Percentiles rank a stretch among this genome's conserved stretches.
phyloP scores from a whole-genome alignment of 2,888 invertebrate genomes.

The Lottia gigantea region DNA sequence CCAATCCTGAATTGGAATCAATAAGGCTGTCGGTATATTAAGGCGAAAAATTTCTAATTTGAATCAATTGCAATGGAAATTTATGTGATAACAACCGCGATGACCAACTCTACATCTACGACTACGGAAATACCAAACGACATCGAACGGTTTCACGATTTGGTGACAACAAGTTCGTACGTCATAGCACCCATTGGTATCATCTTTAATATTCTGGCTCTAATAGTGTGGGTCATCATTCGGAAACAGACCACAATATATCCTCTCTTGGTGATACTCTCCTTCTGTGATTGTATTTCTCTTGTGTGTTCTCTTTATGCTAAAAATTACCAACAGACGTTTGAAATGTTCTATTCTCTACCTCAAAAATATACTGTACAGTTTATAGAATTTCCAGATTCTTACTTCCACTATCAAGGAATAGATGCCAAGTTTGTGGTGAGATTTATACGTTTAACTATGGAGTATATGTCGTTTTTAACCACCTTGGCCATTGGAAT shows the following conservation, averaged over 20 bases:
- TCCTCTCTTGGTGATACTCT: neutral
- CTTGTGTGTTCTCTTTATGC: conserved; percentile 3
- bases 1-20: too few species aligned
- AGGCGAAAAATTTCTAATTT: too few species aligned
- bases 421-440: conserved; percentile 2
- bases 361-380: neutral
- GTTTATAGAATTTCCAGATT: conserved; percentile 1
- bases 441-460: neutral
- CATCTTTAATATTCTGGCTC: conserved; percentile 1
- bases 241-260: conserved; percentile 4
- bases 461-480: conserved; percentile 1
- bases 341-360: neutral
- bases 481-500: neutral
- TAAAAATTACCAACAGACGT: neutral
- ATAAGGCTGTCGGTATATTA: too few species aligned
- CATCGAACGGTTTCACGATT: neutral
- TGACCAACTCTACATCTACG: too few species aligned
- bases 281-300: neutral
- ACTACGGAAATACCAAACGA: neutral
- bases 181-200: conserved; percentile 3
- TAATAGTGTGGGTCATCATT: neutral
- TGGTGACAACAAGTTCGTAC: neutral
- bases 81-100: too few species aligned
- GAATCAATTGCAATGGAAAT: too few species aligned
- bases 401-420: neutral